Percentiles rank a stretch among this genome's conserved stretches.
Evolutionary conservation across 2,888 invertebrate species (phyloP).

Genomic region (Allolobophora icterica): DNA sequence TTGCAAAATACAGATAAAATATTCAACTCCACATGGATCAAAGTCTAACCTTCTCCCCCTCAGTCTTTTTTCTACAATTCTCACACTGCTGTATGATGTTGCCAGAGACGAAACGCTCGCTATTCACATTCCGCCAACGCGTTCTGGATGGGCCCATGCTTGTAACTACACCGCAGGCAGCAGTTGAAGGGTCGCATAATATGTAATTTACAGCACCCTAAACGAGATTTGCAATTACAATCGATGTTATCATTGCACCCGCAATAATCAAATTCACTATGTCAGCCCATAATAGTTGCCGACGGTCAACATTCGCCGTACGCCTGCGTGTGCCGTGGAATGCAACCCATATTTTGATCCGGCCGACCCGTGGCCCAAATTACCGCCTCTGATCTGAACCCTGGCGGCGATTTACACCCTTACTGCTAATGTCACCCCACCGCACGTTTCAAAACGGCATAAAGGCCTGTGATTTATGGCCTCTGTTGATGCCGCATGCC

Average conservation of each 20-base stretch:
- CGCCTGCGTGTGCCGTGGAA: neutral
- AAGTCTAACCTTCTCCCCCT: too few relatives aligned
- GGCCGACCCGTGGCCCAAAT: neutral
- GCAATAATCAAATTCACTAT: neutral
- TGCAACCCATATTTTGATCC: neutral
- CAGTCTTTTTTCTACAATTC: too few relatives aligned
- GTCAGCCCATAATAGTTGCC: neutral
- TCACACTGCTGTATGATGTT: too few relatives aligned
- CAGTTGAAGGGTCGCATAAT: neutral
- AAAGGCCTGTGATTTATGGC: neutral
- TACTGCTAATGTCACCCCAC: neutral
- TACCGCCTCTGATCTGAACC: constrained; percentile 6
- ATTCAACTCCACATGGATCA: too few relatives aligned
- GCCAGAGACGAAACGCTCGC: too few relatives aligned
- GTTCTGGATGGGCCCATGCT: neutral
- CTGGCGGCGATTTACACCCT: neutral
- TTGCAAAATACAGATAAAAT: too few relatives aligned
- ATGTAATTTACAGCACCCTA: neutral
- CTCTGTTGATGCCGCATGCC: neutral
- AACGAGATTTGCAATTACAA: neutral
- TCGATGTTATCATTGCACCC: neutral
- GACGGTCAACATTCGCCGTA: neutral
- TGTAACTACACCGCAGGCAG: neutral
- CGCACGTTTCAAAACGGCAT: neutral
- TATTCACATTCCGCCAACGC: too few relatives aligned